These are phyloP conservation scores for Cotesia congregata DNA, from an alignment of 2,888 invertebrate genomes.

Conservation along the genomic window DNA sequence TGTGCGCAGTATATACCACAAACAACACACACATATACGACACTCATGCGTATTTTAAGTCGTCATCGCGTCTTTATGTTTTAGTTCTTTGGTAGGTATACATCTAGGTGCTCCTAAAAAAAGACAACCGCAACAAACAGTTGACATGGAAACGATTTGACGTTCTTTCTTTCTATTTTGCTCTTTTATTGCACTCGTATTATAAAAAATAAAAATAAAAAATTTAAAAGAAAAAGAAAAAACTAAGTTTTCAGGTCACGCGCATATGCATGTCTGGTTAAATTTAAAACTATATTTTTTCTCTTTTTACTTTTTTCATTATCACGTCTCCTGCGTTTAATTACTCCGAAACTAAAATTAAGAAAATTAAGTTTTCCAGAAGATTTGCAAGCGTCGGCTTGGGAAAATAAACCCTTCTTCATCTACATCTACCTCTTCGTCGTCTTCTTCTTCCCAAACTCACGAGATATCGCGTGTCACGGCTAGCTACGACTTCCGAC, in stretches of 20 bases:
- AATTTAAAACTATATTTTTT: background rate
- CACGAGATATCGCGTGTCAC: conserved; percentile 39
- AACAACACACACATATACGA: background rate
- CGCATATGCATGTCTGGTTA: background rate
- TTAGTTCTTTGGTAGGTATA: conserved; percentile 7
- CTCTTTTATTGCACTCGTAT: conserved; percentile 19
- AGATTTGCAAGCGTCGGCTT: conserved; percentile 29
- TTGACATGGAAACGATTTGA: conserved; percentile 19
- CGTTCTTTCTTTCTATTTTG: conserved; percentile 12
- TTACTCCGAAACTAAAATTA: conserved; percentile 34
- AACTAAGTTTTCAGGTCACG: conserved; percentile 15
- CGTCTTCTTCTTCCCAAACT: background rate
- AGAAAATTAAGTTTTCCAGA: conserved; percentile 23
- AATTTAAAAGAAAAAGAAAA: background rate
- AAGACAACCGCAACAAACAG: conserved; percentile 18
- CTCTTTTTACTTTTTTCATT: background rate
- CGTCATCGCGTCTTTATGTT: conserved; percentile 23
- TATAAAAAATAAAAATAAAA: background rate
- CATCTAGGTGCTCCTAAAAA: background rate
- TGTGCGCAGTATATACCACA: conserved; percentile 6
- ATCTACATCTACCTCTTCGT: background rate
- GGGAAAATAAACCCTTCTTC: background rate
- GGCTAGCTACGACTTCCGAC: conserved; percentile 34
- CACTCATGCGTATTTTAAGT: background rate
- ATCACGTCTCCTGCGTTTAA: conserved; percentile 25